A percentile compares a stretch with the other conserved stretches of the same genome.
Conservation (phyloP, 1,140 invertebrate species). For the Caenorhabditis inopinata region DNA sequence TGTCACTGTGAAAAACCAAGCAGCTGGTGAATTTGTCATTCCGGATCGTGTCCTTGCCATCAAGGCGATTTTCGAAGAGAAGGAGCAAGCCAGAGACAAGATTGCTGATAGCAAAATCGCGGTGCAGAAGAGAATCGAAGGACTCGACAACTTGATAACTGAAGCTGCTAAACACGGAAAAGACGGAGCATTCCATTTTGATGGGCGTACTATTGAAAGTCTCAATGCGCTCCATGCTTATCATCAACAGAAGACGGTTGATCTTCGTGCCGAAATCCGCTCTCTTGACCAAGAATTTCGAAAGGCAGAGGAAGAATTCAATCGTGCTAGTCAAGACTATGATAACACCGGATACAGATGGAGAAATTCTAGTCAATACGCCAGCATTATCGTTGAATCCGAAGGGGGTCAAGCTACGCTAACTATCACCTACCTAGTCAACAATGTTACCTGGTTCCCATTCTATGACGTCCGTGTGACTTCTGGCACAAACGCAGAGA, state of each 20-base stretch:
- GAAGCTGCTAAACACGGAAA: constrained; percentile 10
- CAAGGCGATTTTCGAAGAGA: constrained; percentile 8
- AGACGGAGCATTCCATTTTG: neutral
- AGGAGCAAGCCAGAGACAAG: neutral
- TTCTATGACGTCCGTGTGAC: constrained; percentile 9
- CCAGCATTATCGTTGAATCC: neutral
- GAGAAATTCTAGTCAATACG: neutral
- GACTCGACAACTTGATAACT: constrained; percentile 12
- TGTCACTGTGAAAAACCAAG: constrained; percentile 11
- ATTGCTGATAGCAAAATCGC: neutral
- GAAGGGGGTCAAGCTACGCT: neutral
- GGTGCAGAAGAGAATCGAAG: constrained; percentile 3
- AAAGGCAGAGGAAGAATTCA: neutral
- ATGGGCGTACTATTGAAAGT: constrained; percentile 12
- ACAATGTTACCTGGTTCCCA: constrained; percentile 3
- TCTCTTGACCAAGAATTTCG: neutral
- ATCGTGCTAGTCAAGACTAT: neutral
- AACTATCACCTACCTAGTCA: neutral
- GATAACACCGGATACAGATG: constrained; percentile 28
- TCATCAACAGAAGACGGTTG: neutral
- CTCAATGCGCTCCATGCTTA: neutral
- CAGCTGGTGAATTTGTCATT: neutral
- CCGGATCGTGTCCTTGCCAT: neutral
- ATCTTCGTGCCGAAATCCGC: neutral
- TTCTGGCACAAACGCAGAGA: neutral